A percentile compares a stretch with the other conserved stretches of the same genome.
Conservation (phyloP, 2,797 vertebrate species). For the Protosalanx chinensis region DNA sequence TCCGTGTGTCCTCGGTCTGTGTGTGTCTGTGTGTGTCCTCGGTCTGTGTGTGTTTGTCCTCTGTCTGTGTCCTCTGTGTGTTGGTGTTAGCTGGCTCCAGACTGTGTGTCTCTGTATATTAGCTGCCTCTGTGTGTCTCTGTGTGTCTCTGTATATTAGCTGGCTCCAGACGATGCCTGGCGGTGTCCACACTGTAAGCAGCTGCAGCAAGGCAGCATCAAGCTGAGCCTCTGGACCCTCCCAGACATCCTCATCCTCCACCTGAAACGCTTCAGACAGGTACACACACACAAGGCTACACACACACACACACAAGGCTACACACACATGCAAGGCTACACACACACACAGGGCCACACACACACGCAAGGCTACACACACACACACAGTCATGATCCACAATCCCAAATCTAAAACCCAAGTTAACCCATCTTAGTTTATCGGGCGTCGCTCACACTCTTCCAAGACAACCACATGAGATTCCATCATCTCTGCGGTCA, state of each 20-base stretch:
- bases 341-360: neutral
- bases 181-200: conserved; percentile 97
- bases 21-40: neutral
- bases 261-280: conserved; percentile 96
- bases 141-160: conserved; percentile 65
- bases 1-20: neutral
- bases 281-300: conserved; percentile 46
- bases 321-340: neutral
- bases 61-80: neutral
- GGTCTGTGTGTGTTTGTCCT: neutral
- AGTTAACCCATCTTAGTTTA: too few relatives aligned
- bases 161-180: conserved; percentile 96
- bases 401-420: neutral
- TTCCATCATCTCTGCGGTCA: too few relatives aligned
- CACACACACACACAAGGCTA: neutral
- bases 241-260: conserved; percentile 97
- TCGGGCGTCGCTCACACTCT: too few relatives aligned
- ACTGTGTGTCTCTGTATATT: neutral
- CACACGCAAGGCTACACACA: too few relatives aligned
- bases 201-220: conserved; percentile 97
- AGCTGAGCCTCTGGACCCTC: conserved; percentile 95
- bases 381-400: neutral
- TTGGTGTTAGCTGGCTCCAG: too few relatives aligned
- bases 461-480: too few relatives aligned
- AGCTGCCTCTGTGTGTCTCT: conserved; percentile 3